Conservation (phyloP, 2,797 vertebrate species). For the Crenuchus spilurus region DNA sequence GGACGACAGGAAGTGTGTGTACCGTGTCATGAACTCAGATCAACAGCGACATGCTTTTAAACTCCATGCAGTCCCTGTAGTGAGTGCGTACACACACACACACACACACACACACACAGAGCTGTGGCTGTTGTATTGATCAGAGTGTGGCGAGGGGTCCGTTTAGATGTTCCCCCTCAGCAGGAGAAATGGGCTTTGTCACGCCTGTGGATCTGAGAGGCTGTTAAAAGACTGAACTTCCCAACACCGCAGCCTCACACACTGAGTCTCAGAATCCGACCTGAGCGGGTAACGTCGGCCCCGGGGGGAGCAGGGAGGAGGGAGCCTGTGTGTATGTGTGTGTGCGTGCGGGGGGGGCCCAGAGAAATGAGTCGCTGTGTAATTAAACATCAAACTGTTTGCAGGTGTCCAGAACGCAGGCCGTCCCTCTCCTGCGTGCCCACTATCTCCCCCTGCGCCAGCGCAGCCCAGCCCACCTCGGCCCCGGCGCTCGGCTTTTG, state of each 20-base stretch:
- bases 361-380: conserved; percentile 24
- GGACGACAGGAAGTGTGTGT: conserved; percentile 25
- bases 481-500: conserved; percentile 68
- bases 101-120: conserved; percentile 16
- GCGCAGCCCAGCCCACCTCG: conserved; percentile 65
- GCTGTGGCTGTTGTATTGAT: conserved; percentile 43
- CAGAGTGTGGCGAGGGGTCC: conserved; percentile 36
- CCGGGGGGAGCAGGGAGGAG: not conserved
- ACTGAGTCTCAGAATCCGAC: conserved; percentile 4
- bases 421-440: conserved; percentile 32
- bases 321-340: no score
- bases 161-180: conserved; percentile 35
- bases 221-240: conserved; percentile 24
- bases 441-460: conserved; percentile 55
- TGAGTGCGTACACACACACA: not conserved
- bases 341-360: not conserved
- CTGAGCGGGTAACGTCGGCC: conserved; percentile 5
- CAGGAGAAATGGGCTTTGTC: conserved; percentile 40
- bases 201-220: conserved; percentile 31
- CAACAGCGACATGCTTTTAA: conserved; percentile 44
- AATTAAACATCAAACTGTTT: conserved; percentile 61
- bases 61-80: not conserved
- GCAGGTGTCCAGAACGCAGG: conserved; percentile 51
- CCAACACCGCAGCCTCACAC: not conserved
- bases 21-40: conserved; percentile 28